Percentiles rank a stretch among this genome's conserved stretches.
These are phyloP conservation scores for Thunnus maccoyii DNA, from an alignment of 2,113 vertebrate genomes.

Conservation along the genomic window DNA sequence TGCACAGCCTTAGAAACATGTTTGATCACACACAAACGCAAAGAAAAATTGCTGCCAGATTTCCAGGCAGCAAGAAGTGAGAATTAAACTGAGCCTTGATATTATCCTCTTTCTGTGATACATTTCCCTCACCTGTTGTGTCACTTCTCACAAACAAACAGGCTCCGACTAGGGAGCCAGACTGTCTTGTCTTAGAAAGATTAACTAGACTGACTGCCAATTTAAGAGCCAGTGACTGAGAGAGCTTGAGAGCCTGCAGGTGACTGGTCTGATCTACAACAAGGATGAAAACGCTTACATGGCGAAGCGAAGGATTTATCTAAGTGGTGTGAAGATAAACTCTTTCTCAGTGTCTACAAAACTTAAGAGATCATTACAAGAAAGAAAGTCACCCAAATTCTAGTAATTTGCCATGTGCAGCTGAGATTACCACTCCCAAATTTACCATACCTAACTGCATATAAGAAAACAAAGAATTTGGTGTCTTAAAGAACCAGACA, in stretches of 20 bases:
- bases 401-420: neutral
- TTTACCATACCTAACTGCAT: neutral
- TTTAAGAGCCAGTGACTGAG: neutral
- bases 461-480: neutral
- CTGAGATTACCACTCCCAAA: neutral
- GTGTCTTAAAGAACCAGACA: slow-evolving; percentile 1
- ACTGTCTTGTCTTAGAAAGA: slow-evolving; percentile 10
- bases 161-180: neutral
- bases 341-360: neutral
- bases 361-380: neutral
- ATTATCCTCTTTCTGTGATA: slow-evolving; percentile 29
- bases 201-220: neutral
- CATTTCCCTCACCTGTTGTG: slow-evolving; percentile 23
- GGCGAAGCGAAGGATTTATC: neutral
- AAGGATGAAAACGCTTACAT: neutral
- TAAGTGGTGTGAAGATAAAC: slow-evolving; percentile 11
- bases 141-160: slow-evolving; percentile 8
- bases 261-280: slow-evolving; percentile 11
- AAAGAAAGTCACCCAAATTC: neutral
- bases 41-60: slow-evolving; percentile 32
- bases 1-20: slow-evolving; percentile 38
- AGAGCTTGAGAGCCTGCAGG: slow-evolving; percentile 1
- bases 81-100: slow-evolving; percentile 36
- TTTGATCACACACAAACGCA: slow-evolving; percentile 33
- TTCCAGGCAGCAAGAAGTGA: slow-evolving; percentile 24